Base-by-base conservation (phyloP, 1,140 invertebrate genomes). In the Drosophila ironensis region DNA sequence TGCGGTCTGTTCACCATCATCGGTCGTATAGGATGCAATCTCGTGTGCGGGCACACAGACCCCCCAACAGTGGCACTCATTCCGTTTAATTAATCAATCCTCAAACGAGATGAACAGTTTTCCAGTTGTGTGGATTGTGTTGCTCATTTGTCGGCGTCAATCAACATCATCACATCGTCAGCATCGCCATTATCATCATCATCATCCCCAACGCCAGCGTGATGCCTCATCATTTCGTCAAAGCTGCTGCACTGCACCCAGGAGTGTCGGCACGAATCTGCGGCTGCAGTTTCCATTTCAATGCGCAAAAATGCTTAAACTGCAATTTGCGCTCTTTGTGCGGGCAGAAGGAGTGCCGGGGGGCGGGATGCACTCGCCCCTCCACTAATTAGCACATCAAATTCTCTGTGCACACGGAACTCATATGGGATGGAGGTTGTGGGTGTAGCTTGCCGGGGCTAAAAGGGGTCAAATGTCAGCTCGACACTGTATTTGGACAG, bases 11-110 rank as follows among this genome's bases (percentile, higher is more conserved):
- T 67, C 51, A 24, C 11, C 42, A 37, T 37, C 30, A 12, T n/a
- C n/a, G 11, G 4, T 33, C 11, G 11, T 12, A 14, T 9, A 33
- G 11, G 30, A 33, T 33, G 11, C 30, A 33, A 33, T 33, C 30
- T 4, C n/a, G n/a, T n/a, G n/a, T n/a, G n/a, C n/a, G n/a, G n/a
- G n/a, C n/a, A 46, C 2, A 6, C 27, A 40, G 50, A 30, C 61
- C 66, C 28, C 54, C 38, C 12, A 11, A 17, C n/a, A 47, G 25
- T 16, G 60, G 37, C 68, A 45, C 14, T 47, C 50, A 63, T 53
- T 72, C 51, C 59, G 77, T 48, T 82, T 73, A 84, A 57, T 59
- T 53, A 78, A 72, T 52, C 59, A 70, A 77, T 64, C 46, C 41
- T 16, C 9, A 64, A 72, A 56, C 50, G 68, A 72, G 61, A 72